A percentile compares a stretch with the other conserved stretches of the same genome.
phyloP scores from a whole-genome alignment of 2,888 invertebrate genomes.

The Lagria hirta region DNA sequence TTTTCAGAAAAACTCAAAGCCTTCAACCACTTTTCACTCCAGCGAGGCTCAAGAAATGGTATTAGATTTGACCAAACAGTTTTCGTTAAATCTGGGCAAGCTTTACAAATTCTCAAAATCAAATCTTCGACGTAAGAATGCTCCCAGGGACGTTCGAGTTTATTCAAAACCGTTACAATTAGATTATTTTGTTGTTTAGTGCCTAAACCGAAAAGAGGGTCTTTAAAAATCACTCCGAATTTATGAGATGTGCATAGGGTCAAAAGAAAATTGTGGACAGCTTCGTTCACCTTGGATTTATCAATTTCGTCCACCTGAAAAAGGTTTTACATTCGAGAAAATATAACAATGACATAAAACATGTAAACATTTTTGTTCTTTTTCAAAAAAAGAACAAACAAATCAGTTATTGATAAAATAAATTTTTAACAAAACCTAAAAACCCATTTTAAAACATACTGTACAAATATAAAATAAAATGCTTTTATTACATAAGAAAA shows the following conservation, averaged over 20 bases:
- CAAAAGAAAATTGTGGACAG: conserved; percentile 70
- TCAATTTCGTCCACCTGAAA: conserved; percentile 50
- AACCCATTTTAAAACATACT: no score
- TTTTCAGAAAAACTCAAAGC: conserved; percentile 55
- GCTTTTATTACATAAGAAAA: no score
- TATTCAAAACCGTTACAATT: conserved; percentile 64
- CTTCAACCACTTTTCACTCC: conserved; percentile 59
- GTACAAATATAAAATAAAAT: no score
- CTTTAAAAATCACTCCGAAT: conserved; percentile 75
- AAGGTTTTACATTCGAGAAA: conserved; percentile 1
- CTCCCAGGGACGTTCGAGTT: conserved; percentile 70
- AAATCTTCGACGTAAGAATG: conserved; percentile 65
- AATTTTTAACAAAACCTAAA: no score
- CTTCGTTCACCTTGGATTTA: conserved; percentile 58
- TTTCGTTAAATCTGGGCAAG: conserved; percentile 73
- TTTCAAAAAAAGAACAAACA: no score
- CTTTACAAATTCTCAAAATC: conserved; percentile 63
- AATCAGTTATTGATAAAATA: no score
- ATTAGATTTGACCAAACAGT: conserved; percentile 63
- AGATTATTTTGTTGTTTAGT: conserved; percentile 61
- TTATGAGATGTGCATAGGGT: conserved; percentile 74
- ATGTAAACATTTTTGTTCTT: no score
- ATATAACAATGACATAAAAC: background rate
- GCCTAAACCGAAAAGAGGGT: conserved; percentile 64
- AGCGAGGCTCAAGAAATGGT: conserved; percentile 62